A percentile compares a stretch with the other conserved stretches of the same genome.
Conservation (phyloP, 2,113 vertebrate species). For the Pseudopipra pipra region DNA sequence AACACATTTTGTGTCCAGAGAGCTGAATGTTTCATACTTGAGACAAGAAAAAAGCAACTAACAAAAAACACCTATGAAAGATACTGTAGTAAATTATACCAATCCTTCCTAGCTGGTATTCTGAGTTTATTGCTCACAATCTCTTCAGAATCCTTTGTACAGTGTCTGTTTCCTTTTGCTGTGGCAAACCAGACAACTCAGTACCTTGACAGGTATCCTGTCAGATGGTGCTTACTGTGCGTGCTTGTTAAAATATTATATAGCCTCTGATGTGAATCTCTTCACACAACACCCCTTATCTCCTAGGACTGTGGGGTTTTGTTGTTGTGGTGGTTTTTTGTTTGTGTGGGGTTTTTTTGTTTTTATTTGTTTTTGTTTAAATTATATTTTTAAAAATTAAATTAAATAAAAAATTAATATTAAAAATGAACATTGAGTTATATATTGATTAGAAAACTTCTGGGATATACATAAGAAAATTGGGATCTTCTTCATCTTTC, state of each 20-base stretch:
- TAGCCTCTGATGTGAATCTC: not conserved
- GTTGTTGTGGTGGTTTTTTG: not conserved
- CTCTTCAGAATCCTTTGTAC: not conserved
- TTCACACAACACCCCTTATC: not conserved
- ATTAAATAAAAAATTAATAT: no score
- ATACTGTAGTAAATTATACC: not conserved
- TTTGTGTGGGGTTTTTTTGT: not conserved
- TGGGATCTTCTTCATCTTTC: not conserved
- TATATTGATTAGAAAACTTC: fast-evolving
- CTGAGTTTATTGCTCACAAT: not conserved
- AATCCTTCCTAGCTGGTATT: not conserved
- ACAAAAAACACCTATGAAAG: not conserved
- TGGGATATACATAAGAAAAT: not conserved
- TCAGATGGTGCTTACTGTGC: not conserved
- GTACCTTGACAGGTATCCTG: not conserved
- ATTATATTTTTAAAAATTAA: not conserved
- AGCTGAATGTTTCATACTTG: not conserved
- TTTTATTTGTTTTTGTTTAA: not conserved
- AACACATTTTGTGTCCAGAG: not conserved
- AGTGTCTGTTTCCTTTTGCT: not conserved
- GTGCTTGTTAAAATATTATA: not conserved
- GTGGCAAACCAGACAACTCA: not conserved
- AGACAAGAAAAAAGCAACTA: not conserved
- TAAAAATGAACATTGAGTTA: not conserved
- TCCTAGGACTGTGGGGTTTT: no score